Evolutionary conservation across 2,888 invertebrate species (phyloP).

Genomic region (Achlya flavicornis): DNA sequence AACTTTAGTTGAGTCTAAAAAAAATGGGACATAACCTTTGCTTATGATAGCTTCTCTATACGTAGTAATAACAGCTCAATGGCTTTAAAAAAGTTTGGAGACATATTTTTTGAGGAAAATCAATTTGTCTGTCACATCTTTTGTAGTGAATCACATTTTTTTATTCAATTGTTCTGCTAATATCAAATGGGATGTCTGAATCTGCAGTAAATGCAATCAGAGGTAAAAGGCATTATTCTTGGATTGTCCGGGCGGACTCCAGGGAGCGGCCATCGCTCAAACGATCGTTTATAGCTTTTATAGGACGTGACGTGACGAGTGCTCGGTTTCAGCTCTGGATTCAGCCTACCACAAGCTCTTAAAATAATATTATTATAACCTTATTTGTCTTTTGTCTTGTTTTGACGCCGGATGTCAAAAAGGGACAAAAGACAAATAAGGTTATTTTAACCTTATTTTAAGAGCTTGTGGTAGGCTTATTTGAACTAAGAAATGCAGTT

Average conservation of each 20-base stretch:
- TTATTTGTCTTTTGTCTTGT: no score
- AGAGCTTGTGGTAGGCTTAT: no score
- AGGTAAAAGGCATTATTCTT: constrained; percentile 17
- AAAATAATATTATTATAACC: no score
- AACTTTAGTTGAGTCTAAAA: no score
- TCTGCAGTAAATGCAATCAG: constrained; percentile 15
- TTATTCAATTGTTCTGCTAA: constrained; percentile 8
- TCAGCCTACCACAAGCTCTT: no score
- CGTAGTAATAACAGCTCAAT: no score
- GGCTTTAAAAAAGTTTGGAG: constrained; percentile 3
- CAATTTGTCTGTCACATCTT: background rate
- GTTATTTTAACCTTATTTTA: no score
- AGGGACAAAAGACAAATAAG: no score
- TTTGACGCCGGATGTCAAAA: no score
- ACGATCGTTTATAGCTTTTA: constrained; percentile 32
- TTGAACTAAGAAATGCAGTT: background rate
- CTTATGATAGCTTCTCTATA: no score
- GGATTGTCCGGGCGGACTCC: constrained; percentile 24
- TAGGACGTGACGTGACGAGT: constrained; percentile 28
- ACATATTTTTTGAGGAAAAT: background rate
- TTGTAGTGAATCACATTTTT: background rate
- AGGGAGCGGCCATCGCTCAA: constrained; percentile 17
- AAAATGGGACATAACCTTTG: no score
- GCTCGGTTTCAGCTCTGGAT: constrained; percentile 17
- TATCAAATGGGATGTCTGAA: background rate